phyloP scores from a whole-genome alignment of 2,888 invertebrate genomes.

The Heliconius sara region DNA sequence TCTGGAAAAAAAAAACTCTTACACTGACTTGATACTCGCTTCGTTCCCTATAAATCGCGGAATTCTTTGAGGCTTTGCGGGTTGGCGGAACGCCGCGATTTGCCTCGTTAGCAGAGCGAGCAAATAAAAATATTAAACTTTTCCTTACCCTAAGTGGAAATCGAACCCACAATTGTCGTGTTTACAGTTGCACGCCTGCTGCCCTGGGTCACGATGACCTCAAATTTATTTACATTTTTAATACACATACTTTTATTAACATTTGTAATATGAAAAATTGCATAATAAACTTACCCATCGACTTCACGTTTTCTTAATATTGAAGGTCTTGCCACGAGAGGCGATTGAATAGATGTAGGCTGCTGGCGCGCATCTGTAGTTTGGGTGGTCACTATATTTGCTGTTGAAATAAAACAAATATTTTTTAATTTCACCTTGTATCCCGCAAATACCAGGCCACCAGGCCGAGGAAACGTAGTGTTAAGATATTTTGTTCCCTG shows the following conservation, averaged over 20 bases:
- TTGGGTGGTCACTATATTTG: conserved; percentile 63
- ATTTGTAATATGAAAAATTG: neutral
- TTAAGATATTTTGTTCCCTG: neutral
- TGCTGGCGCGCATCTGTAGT: conserved; percentile 58
- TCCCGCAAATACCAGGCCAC: neutral
- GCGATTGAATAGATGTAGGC: conserved; percentile 62
- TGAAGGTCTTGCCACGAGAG: conserved; percentile 90
- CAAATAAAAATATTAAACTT: too few species aligned
- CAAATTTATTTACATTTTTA: too few species aligned
- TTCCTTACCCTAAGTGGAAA: too few species aligned
- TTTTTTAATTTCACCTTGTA: neutral
- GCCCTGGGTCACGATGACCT: too few species aligned
- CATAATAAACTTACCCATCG: conserved; percentile 83
- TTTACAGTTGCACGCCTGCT: too few species aligned
- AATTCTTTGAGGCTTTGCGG: too few species aligned
- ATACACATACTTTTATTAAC: too few species aligned
- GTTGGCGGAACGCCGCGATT: too few species aligned
- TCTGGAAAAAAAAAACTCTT: conserved; percentile 29
- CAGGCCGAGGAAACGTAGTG: neutral
- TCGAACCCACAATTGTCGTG: too few species aligned
- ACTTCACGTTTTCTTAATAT: conserved; percentile 94
- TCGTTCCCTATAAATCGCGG: too few species aligned
- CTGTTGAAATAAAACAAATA: conserved; percentile 48
- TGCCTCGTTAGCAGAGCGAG: too few species aligned
- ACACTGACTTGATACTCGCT: too few species aligned